Evolutionary conservation across 2,888 invertebrate species (phyloP).

Genomic region (Dynastes grantii): DNA sequence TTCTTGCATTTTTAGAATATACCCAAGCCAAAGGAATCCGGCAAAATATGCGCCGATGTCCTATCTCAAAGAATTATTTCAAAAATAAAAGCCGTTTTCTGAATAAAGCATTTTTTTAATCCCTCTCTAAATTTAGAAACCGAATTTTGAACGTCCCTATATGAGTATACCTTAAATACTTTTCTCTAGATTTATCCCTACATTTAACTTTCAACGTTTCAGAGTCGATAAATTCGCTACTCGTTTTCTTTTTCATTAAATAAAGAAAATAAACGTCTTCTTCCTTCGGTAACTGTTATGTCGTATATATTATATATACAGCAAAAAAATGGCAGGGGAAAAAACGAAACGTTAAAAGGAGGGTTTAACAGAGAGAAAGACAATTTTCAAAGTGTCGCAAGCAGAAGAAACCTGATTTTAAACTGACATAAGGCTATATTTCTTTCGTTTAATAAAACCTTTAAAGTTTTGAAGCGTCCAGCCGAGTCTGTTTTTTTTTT

Average conservation of each 20-base stretch:
- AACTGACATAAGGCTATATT: constrained; percentile 40
- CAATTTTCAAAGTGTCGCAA: constrained; percentile 42
- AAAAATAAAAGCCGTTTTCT: no score
- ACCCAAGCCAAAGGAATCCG: no score
- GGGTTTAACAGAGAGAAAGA: constrained; percentile 39
- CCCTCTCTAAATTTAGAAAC: no score
- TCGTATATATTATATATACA: background rate
- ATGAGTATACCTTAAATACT: no score
- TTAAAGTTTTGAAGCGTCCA: background rate
- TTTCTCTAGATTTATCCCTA: no score
- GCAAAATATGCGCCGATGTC: no score
- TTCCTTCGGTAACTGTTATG: constrained; percentile 10
- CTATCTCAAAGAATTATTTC: no score
- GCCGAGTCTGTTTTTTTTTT: background rate
- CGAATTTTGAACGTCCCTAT: no score
- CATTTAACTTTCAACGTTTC: background rate
- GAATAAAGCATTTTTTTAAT: no score
- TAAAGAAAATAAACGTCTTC: constrained; percentile 10
- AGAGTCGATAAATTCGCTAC: background rate
- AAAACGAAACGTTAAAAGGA: constrained; percentile 29
- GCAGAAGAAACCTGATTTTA: constrained; percentile 36
- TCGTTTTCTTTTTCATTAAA: background rate
- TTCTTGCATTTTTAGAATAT: no score
- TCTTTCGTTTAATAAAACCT: constrained; percentile 20
- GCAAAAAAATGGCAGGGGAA: constrained; percentile 1